These are phyloP conservation scores for Rhagoletis pomonella DNA, from an alignment of 1,140 invertebrate species.

Conservation along the genomic window DNA sequence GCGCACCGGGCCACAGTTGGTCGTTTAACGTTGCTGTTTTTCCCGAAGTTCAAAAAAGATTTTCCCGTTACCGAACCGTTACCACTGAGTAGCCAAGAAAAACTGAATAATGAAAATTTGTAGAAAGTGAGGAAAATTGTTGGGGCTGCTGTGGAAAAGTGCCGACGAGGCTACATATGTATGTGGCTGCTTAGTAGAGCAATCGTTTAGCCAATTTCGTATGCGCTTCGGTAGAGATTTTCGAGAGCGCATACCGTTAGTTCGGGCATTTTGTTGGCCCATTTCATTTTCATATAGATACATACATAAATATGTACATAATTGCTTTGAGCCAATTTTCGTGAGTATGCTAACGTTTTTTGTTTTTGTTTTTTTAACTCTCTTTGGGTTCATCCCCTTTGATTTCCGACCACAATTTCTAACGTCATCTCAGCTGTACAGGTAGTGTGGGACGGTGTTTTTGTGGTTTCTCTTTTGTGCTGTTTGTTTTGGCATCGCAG, in stretches of 20 bases:
- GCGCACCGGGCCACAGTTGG: conserved; percentile 44
- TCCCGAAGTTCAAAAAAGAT: neutral
- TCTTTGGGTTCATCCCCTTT: neutral
- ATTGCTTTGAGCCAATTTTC: neutral
- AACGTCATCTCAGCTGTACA: neutral
- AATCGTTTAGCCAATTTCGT: neutral
- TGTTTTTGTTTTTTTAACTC: neutral
- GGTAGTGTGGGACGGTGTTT: conserved; percentile 20
- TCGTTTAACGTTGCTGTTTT: neutral
- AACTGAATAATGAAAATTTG: conserved; percentile 39
- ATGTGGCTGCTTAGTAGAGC: neutral
- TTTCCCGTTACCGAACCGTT: conserved; percentile 43
- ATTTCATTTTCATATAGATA: neutral
- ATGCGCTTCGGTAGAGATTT: conserved; percentile 1
- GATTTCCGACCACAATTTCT: conserved; percentile 39
- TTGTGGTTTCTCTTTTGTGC: conserved; percentile 42
- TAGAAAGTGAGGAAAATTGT: conserved; percentile 6
- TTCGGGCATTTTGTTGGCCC: neutral
- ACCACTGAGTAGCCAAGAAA: conserved; percentile 37
- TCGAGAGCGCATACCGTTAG: conserved; percentile 2
- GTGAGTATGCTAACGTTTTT: neutral
- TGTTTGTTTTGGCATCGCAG: neutral
- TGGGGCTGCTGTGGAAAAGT: neutral
- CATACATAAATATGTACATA: neutral
- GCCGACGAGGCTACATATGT: neutral